Evolutionary conservation across 2,888 invertebrate species (phyloP), one percentile per base, ranked within the genome.

Genomic region (Matsumyia berberina): DNA sequence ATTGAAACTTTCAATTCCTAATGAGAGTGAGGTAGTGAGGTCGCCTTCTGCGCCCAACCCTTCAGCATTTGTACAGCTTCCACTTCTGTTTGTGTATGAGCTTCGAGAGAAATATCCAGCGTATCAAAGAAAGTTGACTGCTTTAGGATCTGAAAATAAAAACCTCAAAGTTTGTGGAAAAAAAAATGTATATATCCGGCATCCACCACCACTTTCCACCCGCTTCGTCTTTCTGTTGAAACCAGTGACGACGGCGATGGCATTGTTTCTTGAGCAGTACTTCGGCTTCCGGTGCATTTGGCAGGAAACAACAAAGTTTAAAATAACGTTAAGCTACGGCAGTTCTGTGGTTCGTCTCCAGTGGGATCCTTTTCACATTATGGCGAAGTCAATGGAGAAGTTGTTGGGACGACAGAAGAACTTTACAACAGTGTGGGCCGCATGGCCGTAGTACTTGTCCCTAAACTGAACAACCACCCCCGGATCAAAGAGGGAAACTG

Each of bases 201-300:
- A 44, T 64, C 37, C 37, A 9, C 35, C 37, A 9, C 35, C 46
- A 19, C 19, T n/a, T 3, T 37, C 29, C 6, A 9, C 9, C 67
- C 11, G 24, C 24, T 72, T 64, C 74, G 74, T 73, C 67, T 57
- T 55, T 17, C 46, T 49, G 12, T 72, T 57, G 33, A 44, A 58
- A 60, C 31, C 53, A 8, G 9, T 39, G 39, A 15, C 15, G 33
- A 49, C 44, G 64, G 51, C 46, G 55, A 49, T 83, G 64, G 58
- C 64, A 80, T 85, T 85, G 85, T 80, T 85, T 85, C 80, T 80
- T 70, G 66, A 85, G 70, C 80, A 85, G 80, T 76, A 70, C 85
- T 85, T 74, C 12, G 74, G 70, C 69, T 85, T 85, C 85, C 85
- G 80, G 85, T 85, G 85, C 85, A 85, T 85, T 85, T 85, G 80